These are phyloP conservation scores for Epistrophe grossulariae DNA, from an alignment of 2,888 invertebrate species.

Conservation along the genomic window DNA sequence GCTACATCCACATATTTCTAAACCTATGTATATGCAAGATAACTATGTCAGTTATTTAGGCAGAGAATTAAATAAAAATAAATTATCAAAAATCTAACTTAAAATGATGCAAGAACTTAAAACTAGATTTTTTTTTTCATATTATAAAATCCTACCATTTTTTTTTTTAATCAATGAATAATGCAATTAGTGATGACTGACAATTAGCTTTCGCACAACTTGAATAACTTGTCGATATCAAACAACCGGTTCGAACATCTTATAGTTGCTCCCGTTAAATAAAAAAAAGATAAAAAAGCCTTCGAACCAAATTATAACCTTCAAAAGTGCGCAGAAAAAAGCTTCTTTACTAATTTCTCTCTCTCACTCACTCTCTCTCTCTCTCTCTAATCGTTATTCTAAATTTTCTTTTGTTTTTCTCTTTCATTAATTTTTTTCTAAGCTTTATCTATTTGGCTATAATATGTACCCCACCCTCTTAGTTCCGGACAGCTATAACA, in stretches of 20 bases:
- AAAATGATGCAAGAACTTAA: too few relatives aligned
- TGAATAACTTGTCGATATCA: background rate
- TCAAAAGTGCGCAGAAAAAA: slow-evolving; percentile 12
- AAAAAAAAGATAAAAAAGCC: background rate
- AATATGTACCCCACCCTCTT: background rate
- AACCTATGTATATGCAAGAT: background rate
- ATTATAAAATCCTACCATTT: background rate
- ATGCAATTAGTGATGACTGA: background rate
- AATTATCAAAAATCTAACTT: too few relatives aligned
- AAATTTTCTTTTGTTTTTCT: background rate
- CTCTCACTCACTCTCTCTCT: background rate
- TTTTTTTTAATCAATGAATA: background rate
- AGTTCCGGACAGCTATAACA: slow-evolving; percentile 17
- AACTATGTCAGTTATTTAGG: background rate
- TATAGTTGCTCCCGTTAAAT: background rate
- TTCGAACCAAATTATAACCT: slow-evolving; percentile 24
- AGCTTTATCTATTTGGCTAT: background rate
- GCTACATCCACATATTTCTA: too few relatives aligned
- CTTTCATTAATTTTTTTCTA: slow-evolving; percentile 1
- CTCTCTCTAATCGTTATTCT: background rate
- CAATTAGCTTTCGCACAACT: background rate
- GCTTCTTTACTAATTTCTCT: slow-evolving; percentile 1
- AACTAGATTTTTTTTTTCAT: too few relatives aligned
- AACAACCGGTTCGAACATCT: slow-evolving; percentile 34
- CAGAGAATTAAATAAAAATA: too few relatives aligned